A percentile compares a stretch with the other conserved stretches of the same genome.
These are phyloP conservation scores for Corythornis vintsioides DNA, from an alignment of 2,113 vertebrate species.

Conservation along the genomic window DNA sequence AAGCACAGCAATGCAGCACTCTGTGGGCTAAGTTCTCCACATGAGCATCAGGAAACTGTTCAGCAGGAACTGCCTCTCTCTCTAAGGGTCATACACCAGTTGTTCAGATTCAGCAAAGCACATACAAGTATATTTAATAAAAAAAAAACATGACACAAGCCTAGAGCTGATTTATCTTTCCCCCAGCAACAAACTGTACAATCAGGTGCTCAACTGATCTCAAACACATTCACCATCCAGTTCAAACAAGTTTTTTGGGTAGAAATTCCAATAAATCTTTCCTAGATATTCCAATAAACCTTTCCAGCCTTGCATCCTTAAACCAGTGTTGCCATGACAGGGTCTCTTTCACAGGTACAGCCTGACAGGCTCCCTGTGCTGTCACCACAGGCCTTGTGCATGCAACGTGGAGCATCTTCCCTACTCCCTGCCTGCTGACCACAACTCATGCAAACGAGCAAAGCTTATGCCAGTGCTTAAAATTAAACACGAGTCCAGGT, in stretches of 20 bases:
- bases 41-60: neutral
- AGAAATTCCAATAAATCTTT: neutral
- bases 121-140: neutral
- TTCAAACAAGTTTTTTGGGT: neutral
- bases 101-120: neutral
- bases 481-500: neutral
- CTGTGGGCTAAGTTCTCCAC: neutral
- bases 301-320: neutral
- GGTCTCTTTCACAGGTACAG: neutral
- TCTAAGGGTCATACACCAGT: neutral
- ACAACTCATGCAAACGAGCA: neutral
- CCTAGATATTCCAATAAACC: neutral
- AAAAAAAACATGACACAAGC: neutral
- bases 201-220: neutral
- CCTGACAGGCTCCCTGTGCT: neutral
- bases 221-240: neutral
- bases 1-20: neutral
- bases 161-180: neutral
- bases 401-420: neutral
- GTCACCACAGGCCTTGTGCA: neutral
- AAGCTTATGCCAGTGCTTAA: neutral
- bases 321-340: neutral
- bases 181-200: fast-evolving
- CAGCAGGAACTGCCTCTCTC: neutral
- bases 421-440: neutral